Percentiles rank a stretch among this genome's conserved stretches.
Evolutionary conservation across 2,797 vertebrate genomes (phyloP).

Genomic region (Spinus pinus): DNA sequence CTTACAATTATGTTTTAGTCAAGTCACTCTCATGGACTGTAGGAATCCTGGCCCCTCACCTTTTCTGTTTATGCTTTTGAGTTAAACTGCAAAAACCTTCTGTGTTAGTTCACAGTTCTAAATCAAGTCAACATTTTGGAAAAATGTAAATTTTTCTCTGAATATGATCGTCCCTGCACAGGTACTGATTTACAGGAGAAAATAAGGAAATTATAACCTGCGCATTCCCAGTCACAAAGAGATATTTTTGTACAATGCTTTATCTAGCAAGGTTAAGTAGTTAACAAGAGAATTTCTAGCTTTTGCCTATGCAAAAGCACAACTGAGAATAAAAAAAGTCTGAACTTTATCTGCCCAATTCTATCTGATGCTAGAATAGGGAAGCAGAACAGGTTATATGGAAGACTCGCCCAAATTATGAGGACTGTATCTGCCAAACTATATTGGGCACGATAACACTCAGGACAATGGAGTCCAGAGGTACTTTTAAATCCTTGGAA

Average conservation of each 20-base stretch:
- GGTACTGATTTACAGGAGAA: neutral
- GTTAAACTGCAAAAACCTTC: neutral
- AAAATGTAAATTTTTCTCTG: neutral
- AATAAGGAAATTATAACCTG: neutral
- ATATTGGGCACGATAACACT: neutral
- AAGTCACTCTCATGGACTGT: neutral
- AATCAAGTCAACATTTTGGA: neutral
- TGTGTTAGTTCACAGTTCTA: neutral
- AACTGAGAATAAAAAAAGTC: neutral
- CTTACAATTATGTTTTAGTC: neutral
- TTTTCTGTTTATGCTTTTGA: neutral
- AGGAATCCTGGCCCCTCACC: neutral
- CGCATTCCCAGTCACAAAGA: neutral
- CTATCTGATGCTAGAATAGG: neutral
- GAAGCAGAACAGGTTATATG: neutral
- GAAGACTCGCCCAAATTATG: neutral
- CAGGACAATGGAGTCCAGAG: neutral
- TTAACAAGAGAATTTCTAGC: neutral
- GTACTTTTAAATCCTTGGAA: neutral
- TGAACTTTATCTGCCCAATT: neutral
- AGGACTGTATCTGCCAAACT: neutral
- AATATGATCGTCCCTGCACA: neutral
- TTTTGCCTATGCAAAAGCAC: neutral
- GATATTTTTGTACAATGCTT: neutral
- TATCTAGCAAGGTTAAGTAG: neutral